Evolutionary conservation across 2,888 invertebrate species (phyloP).

Genomic region (Lobophora halterata): DNA sequence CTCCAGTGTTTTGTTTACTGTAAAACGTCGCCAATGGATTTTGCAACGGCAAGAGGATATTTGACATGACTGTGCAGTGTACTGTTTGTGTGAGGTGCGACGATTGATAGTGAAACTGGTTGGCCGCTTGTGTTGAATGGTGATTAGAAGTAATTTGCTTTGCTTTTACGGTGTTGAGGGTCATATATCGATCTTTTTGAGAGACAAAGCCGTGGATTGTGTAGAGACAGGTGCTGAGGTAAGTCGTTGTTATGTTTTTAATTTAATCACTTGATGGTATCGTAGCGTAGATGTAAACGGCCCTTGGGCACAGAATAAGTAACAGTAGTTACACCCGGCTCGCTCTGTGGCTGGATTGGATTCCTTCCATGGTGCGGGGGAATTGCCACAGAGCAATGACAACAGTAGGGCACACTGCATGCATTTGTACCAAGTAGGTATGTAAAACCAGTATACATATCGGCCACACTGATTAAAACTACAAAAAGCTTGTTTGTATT

Average conservation of each 20-base stretch:
- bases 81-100: conserved; percentile 55
- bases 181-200: conserved; percentile 72
- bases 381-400: too few species aligned
- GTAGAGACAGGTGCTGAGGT: conserved; percentile 57
- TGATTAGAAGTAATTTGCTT: conserved; percentile 77
- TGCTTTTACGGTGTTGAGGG: conserved; percentile 73
- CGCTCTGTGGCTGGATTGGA: too few species aligned
- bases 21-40: conserved; percentile 57
- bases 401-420: too few species aligned
- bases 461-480: too few species aligned
- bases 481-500: too few species aligned
- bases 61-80: conserved; percentile 55
- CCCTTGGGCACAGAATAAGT: too few species aligned
- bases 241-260: conserved; percentile 35
- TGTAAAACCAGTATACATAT: too few species aligned
- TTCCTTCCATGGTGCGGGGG: too few species aligned
- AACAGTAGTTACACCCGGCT: too few species aligned
- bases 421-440: too few species aligned
- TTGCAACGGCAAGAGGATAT: conserved; percentile 56
- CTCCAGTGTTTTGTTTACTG: conserved; percentile 71
- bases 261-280: too few species aligned
- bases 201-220: conserved; percentile 72
- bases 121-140: conserved; percentile 73
- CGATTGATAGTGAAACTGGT: conserved; percentile 65
- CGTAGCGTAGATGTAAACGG: too few species aligned